These are phyloP conservation scores for Trogon melanurus DNA, from an alignment of 2,113 vertebrate genomes.

Conservation along the genomic window DNA sequence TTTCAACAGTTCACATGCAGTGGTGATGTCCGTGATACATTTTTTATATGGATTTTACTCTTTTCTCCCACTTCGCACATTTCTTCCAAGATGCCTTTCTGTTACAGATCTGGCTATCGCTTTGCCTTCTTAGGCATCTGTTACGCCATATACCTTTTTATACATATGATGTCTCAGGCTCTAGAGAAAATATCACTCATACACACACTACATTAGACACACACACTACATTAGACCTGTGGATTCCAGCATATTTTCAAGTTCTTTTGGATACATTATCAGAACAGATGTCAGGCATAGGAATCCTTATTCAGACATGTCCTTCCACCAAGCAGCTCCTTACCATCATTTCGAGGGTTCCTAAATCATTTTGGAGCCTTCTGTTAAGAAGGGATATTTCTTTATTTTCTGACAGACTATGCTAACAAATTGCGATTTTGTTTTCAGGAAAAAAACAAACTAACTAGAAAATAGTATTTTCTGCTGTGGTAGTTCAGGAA, in stretches of 20 bases:
- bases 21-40: neutral
- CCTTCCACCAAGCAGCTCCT: too few relatives aligned
- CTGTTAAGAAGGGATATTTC: too few relatives aligned
- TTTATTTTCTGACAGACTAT: too few relatives aligned
- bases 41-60: neutral
- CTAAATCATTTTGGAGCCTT: too few relatives aligned
- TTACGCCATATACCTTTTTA: neutral
- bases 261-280: too few relatives aligned
- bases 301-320: too few relatives aligned
- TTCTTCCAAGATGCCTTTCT: neutral
- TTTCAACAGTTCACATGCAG: neutral
- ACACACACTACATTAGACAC: neutral
- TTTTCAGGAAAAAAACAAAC: too few relatives aligned
- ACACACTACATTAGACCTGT: neutral
- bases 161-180: neutral
- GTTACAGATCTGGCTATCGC: neutral
- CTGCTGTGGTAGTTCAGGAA: neutral
- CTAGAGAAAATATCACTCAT: neutral
- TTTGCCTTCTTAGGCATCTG: neutral
- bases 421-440: too few relatives aligned
- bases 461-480: too few relatives aligned
- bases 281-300: too few relatives aligned
- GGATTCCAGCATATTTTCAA: too few relatives aligned
- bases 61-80: neutral
- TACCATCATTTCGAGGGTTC: too few relatives aligned